Percentiles rank a stretch among this genome's conserved stretches.
Evolutionary conservation across 1,140 invertebrate species (phyloP).

Genomic region (Drosophila takahashii): DNA sequence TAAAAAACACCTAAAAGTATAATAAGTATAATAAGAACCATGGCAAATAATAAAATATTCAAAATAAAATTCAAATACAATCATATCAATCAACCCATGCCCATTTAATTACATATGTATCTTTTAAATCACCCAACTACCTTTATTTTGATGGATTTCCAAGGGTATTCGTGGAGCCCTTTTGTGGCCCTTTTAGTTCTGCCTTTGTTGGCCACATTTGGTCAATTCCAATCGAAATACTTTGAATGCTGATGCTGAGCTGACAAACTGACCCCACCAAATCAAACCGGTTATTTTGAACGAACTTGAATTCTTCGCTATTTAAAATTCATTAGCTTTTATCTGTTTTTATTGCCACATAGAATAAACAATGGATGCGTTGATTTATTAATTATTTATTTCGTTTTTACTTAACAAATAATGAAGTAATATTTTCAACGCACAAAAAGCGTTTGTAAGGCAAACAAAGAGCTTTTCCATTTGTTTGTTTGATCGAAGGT

Average conservation of each 20-base stretch:
- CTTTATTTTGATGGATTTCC: conserved; percentile 35
- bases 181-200: conserved; percentile 15
- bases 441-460: conserved; percentile 18
- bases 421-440: conserved; percentile 36
- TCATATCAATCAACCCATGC: conserved; percentile 31
- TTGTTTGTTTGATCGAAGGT: conserved; percentile 38
- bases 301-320: conserved; percentile 75
- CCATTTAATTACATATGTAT: conserved; percentile 39
- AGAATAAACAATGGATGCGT: conserved; percentile 66
- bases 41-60: conserved; percentile 2
- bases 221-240: conserved; percentile 47
- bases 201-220: conserved; percentile 41
- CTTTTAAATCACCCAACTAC: conserved; percentile 34
- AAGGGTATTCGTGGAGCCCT: conserved; percentile 34
- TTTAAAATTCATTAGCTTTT: conserved; percentile 81
- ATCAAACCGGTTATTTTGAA: conserved; percentile 63
- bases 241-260: conserved; percentile 37
- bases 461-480: conserved; percentile 39
- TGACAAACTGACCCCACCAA: conserved; percentile 34
- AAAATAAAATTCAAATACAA: conserved; percentile 11
- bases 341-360: conserved; percentile 69
- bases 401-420: conserved; percentile 58
- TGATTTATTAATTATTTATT: conserved; percentile 77
- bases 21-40: conserved; percentile 1
- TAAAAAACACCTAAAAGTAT: not conserved